Base-by-base conservation (phyloP, 2,113 vertebrate genomes). In the Progne subis region DNA sequence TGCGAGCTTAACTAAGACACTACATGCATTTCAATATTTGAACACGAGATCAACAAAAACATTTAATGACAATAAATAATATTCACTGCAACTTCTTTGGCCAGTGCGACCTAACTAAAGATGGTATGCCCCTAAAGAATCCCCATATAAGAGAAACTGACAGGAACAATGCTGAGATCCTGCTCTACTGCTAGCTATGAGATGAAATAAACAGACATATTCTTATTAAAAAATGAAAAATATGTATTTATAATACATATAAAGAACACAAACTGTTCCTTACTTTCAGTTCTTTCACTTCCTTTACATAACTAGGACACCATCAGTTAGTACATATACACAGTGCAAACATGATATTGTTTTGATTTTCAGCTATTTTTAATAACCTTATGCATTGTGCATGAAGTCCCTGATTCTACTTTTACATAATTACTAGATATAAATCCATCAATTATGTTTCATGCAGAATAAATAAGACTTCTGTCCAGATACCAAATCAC, bases 101-200 rank as follows among this genome's bases (percentile, higher is more conserved):
- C 53, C 37, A 72, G 23, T 28, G n/a, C 0, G 0, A 75, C 17
- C 14, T 18, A 69, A 44, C 3, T 29, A 82, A 53, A 34, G 32
- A 41, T 37, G 21, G 34, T 2, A 7, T 2, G 2, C 8, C 21
- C 47, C 34, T 61, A 84, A 59, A 39, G 41, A 34, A 37, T 1
- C 8, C 11, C 43, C 19, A 2, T 14, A 52, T 41, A 87, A 82
- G 31, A 75, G 60, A 81, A 71, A 49, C 31, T 83, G 31, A 75
- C 8, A 70, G 8, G 25, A 81, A 44, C 31, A 63, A 15, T 20
- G 44, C 41, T 44, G 37, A 82, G 57, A 64, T 47, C 3, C 12
- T 86, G 18, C 23, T 67, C 25, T 52, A 12, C 29, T 57, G 43
- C 12, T 41, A n/a, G 23, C 39, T 52, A 64, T 26, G 13, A 49